Percentiles rank a stretch among this genome's conserved stretches.
Evolutionary conservation across 92 coral and sea anemone species (phyloP).

Genomic region (Umimayanthus kanabou): DNA sequence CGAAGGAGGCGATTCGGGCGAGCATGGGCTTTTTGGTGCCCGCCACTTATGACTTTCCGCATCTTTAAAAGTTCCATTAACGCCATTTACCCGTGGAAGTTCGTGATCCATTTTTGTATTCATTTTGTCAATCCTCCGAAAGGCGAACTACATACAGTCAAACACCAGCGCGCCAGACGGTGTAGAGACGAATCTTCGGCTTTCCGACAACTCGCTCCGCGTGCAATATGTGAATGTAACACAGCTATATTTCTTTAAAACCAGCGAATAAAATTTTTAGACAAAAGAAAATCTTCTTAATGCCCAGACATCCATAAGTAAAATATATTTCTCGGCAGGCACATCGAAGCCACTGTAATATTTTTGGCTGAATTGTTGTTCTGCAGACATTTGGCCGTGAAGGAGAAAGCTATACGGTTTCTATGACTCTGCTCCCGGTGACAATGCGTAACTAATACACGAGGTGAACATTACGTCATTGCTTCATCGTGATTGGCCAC

Average conservation of each 20-base stretch:
- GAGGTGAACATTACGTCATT: conserved; percentile 74
- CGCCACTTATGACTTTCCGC: conserved; percentile 64
- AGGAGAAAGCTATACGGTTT: conserved; percentile 26
- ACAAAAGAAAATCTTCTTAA: not conserved
- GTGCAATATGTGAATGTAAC: conserved; percentile 4
- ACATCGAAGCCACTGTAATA: conserved; percentile 13
- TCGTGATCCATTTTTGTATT: conserved; percentile 25
- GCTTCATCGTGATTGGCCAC: conserved; percentile 53
- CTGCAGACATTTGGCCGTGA: conserved; percentile 34
- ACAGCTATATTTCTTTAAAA: conserved; percentile 4
- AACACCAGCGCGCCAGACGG: conserved; percentile 15
- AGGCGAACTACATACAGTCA: not conserved
- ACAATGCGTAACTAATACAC: conserved; percentile 88
- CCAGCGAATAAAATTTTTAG: not conserved
- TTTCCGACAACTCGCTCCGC: not conserved
- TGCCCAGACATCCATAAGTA: conserved; percentile 7
- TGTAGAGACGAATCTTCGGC: not conserved
- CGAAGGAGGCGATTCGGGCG: conserved; percentile 90
- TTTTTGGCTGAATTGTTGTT: conserved; percentile 7
- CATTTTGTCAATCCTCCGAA: not conserved
- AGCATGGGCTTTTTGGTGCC: conserved; percentile 81
- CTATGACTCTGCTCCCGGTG: conserved; percentile 31
- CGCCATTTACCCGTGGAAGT: conserved; percentile 31
- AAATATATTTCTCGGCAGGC: not conserved
- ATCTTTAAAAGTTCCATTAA: conserved; percentile 39